phyloP scores from a whole-genome alignment of 2,113 vertebrate genomes.

The Cebus imitator region DNA sequence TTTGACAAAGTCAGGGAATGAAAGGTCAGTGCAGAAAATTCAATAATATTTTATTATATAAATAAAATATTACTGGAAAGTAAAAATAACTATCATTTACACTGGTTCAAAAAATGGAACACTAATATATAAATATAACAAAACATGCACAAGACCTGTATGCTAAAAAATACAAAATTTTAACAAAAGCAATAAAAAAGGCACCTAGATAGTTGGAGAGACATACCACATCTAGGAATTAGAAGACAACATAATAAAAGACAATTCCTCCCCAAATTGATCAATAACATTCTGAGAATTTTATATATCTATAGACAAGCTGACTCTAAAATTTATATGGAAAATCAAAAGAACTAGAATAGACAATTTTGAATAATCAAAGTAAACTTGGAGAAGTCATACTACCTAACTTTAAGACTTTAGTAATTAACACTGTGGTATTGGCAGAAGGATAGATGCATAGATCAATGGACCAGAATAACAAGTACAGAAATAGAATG shows the following conservation, averaged over 20 bases:
- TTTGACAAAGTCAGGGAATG: background rate
- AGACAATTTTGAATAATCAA: background rate
- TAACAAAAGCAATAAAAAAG: background rate
- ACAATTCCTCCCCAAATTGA: background rate
- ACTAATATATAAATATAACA: background rate
- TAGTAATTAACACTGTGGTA: background rate
- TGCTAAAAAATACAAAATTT: background rate
- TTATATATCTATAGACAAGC: background rate
- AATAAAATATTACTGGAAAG: background rate
- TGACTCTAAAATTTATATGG: background rate
- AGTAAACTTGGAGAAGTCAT: background rate
- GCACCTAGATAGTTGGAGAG: background rate
- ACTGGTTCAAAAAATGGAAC: background rate
- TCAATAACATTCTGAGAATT: background rate
- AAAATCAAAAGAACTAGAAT: background rate
- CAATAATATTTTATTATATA: background rate
- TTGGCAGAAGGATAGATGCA: background rate
- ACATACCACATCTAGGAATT: background rate
- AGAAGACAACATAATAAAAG: background rate
- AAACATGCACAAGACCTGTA: background rate
- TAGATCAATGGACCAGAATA: background rate
- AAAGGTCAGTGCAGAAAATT: background rate
- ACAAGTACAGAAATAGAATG: background rate
- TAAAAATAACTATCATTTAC: background rate
- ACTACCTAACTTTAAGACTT: background rate